phyloP scores from a whole-genome alignment of 2,113 vertebrate genomes.

The Solea senegalensis region DNA sequence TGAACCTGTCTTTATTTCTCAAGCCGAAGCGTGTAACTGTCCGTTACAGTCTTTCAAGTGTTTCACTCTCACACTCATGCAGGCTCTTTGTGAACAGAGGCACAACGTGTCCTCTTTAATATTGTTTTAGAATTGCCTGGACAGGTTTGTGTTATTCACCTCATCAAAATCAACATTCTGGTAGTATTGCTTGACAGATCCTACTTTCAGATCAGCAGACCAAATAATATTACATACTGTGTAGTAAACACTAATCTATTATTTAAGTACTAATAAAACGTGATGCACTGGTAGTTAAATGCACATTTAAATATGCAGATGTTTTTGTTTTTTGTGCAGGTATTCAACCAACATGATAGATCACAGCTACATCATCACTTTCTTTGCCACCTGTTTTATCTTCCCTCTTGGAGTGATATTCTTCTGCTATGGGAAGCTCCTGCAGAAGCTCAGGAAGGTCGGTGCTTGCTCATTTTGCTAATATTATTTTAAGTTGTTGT shows the following conservation, averaged over 20 bases:
- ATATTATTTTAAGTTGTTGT: too few species aligned
- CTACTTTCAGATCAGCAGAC: neutral
- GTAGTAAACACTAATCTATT: neutral
- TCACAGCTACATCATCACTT: slow-evolving; percentile 86
- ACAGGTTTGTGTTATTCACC: neutral
- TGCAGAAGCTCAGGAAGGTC: slow-evolving; percentile 88
- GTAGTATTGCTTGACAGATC: neutral
- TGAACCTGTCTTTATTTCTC: too few species aligned
- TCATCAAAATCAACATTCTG: slow-evolving; percentile 5
- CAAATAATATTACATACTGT: neutral
- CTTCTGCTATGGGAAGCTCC: slow-evolving; percentile 88
- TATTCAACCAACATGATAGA: slow-evolving; percentile 83
- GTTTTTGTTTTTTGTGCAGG: slow-evolving; percentile 71
- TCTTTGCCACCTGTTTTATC: slow-evolving; percentile 89
- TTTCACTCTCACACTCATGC: slow-evolving; percentile 1
- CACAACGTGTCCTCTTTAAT: neutral
- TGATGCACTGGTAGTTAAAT: too few species aligned
- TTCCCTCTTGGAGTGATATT: slow-evolving; percentile 87
- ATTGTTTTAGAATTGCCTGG: neutral
- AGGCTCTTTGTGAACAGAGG: neutral
- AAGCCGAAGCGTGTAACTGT: too few species aligned
- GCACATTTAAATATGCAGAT: neutral
- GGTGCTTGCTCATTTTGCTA: slow-evolving; percentile 15
- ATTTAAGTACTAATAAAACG: too few species aligned
- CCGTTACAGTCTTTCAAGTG: neutral